Conservation (phyloP, 2,888 invertebrate genomes). For the Dryobota labecula region DNA sequence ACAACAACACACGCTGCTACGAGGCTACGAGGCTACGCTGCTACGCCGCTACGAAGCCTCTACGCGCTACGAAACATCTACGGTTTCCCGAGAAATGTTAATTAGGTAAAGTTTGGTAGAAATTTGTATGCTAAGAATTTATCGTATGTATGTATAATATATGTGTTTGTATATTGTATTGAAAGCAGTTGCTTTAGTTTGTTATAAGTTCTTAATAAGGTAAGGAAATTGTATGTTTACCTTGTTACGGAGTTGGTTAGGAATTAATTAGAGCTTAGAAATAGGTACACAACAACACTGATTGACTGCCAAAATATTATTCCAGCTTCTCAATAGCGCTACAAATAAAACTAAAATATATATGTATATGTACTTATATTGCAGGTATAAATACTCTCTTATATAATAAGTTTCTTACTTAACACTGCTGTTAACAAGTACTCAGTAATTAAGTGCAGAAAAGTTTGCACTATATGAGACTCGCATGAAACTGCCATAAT, state of each 20-base stretch:
- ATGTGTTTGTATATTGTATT: conserved; percentile 27
- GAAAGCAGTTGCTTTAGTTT: conserved; percentile 40
- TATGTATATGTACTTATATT: neutral
- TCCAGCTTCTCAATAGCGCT: neutral
- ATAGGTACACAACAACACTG: neutral
- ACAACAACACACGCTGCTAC: conserved; percentile 38
- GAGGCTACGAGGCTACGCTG: conserved; percentile 32
- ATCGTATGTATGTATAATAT: conserved; percentile 12
- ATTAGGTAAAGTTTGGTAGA: conserved; percentile 55
- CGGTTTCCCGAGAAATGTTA: conserved; percentile 57
- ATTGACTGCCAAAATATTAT: neutral
- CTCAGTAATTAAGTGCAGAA: conserved; percentile 11
- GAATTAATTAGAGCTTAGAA: conserved; percentile 10
- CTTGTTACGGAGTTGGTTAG: neutral
- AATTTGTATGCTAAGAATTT: conserved; percentile 48
- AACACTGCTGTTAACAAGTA: neutral
- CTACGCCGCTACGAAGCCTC: conserved; percentile 36
- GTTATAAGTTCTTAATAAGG: conserved; percentile 41
- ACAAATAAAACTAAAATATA: neutral
- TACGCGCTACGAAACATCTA: conserved; percentile 50
- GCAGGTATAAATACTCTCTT: neutral
- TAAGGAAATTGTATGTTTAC: conserved; percentile 15
- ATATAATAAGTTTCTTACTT: conserved; percentile 6
- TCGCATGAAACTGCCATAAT: neutral
- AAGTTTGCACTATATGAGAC: neutral